Evolutionary conservation across 1,140 invertebrate genomes (phyloP).

Genomic region (Chlorops oryzae): DNA sequence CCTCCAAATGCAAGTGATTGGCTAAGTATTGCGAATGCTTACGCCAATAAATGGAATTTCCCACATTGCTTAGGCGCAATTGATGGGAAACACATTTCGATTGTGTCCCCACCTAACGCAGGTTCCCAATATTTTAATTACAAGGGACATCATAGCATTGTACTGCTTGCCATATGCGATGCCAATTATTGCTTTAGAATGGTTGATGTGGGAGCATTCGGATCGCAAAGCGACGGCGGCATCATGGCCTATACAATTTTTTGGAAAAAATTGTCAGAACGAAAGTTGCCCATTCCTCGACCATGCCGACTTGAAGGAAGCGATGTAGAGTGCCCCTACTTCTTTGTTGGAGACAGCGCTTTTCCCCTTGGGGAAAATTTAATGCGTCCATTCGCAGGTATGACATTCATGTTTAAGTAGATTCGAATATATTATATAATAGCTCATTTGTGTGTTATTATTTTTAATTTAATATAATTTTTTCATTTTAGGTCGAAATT

Average conservation of each 20-base stretch:
- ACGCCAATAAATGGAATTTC: conserved; percentile 37
- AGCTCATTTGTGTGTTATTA: too few relatives aligned
- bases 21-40: too few relatives aligned
- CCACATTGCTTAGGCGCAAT: conserved; percentile 47
- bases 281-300: not conserved
- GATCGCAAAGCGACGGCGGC: conserved; percentile 44
- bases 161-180: conserved; percentile 48
- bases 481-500: too few relatives aligned
- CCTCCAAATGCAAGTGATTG: too few relatives aligned
- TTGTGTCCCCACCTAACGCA: conserved; percentile 22
- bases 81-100: conserved; percentile 47
- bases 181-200: conserved; percentile 44
- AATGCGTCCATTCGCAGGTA: conserved; percentile 49
- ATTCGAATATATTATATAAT: too few relatives aligned
- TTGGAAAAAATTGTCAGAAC: conserved; percentile 25
- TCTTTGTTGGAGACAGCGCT: conserved; percentile 49
- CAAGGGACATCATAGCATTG: conserved; percentile 42
- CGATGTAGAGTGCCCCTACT: conserved; percentile 30
- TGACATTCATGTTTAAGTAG: too few relatives aligned
- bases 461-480: too few relatives aligned
- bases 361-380: conserved; percentile 46
- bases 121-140: conserved; percentile 48
- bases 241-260: conserved; percentile 29
- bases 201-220: too few relatives aligned
- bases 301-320: conserved; percentile 18